phyloP scores from a whole-genome alignment of 2,888 invertebrate genomes.

The Xylota segnis region DNA sequence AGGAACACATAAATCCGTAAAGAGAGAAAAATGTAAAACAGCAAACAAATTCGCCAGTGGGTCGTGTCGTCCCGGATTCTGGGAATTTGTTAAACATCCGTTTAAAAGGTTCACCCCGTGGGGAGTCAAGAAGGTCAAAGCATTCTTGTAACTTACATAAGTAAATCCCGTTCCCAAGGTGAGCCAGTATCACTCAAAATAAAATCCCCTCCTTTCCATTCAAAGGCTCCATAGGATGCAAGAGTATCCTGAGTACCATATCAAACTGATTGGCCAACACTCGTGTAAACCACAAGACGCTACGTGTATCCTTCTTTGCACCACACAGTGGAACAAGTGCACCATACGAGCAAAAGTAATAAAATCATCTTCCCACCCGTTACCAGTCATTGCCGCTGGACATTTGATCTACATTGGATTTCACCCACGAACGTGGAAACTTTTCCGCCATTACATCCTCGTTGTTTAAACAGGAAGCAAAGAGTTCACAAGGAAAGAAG shows the following conservation, averaged over 20 bases:
- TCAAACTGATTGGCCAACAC: background rate
- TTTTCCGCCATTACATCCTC: background rate
- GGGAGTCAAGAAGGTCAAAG: background rate
- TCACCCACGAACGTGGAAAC: background rate
- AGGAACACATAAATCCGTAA: background rate
- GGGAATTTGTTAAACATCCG: background rate
- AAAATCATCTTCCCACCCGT: slow-evolving; percentile 13
- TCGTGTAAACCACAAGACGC: background rate
- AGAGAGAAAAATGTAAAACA: background rate
- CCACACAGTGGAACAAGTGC: background rate
- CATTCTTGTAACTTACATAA: background rate
- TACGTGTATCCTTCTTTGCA: background rate
- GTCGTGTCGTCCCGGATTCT: background rate
- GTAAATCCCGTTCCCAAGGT: background rate
- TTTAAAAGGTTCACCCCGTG: background rate
- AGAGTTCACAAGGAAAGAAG: background rate
- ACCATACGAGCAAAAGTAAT: slow-evolving; percentile 22
- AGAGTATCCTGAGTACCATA: too few species aligned
- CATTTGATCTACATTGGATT: slow-evolving; percentile 17
- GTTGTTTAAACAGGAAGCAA: background rate
- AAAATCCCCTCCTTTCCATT: too few species aligned
- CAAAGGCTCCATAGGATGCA: too few species aligned
- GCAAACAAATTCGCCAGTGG: background rate
- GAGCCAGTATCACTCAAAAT: background rate
- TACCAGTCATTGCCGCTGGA: slow-evolving; percentile 12